These are phyloP conservation scores for Beroe ovata DNA, from an alignment of 37 sponge, comb jelly and placozoan species.

Conservation along the genomic window DNA sequence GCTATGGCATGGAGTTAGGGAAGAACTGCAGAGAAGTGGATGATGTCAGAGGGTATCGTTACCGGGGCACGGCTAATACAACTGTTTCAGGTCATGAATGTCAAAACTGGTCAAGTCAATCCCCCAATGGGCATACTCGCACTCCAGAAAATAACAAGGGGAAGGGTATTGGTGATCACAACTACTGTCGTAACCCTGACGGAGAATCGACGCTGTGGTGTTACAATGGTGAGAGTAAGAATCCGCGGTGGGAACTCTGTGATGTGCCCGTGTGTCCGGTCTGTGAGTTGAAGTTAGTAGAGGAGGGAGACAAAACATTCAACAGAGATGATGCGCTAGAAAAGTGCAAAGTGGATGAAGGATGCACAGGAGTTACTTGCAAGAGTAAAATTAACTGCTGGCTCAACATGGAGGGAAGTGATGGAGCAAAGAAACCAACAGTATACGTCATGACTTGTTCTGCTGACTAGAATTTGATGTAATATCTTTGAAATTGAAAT, in stretches of 20 bases:
- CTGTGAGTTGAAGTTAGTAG: background rate
- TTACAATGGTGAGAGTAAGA: background rate
- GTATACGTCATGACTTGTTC: background rate
- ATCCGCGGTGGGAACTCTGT: background rate
- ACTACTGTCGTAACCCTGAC: background rate
- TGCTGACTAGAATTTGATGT: too few relatives aligned
- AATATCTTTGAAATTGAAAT: too few relatives aligned
- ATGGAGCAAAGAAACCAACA: background rate
- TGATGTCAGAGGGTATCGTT: background rate
- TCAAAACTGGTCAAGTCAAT: slow-evolving; percentile 62
- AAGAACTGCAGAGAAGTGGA: background rate
- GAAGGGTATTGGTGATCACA: background rate
- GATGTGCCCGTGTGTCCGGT: background rate
- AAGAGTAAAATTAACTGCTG: background rate
- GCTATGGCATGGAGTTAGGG: background rate
- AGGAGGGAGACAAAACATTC: background rate
- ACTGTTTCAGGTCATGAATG: background rate
- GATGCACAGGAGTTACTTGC: background rate
- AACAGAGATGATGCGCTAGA: background rate
- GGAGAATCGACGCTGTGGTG: background rate
- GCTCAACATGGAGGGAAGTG: background rate
- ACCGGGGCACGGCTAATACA: slow-evolving; percentile 15
- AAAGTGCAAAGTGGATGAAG: background rate
- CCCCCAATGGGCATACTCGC: background rate
- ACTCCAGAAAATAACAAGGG: too few relatives aligned